phyloP scores from a whole-genome alignment of 1,140 invertebrate genomes.

The Dolichoris vasculosae region DNA sequence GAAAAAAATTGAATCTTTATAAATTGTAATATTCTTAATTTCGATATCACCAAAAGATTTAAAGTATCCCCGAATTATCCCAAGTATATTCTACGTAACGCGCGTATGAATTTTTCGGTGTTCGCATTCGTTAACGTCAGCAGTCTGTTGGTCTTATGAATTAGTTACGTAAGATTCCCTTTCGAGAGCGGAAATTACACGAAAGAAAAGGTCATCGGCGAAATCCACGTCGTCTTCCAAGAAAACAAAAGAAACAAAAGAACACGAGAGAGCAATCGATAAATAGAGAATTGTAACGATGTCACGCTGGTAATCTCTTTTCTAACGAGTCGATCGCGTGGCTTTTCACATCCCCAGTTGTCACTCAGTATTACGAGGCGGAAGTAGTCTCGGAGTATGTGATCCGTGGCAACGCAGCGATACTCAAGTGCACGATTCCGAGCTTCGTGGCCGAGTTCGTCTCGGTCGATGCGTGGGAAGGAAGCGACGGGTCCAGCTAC shows the following conservation, averaged over 20 bases:
- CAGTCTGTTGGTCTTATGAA: slow-evolving; percentile 43
- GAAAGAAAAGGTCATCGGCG: background rate
- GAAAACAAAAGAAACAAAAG: background rate
- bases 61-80: too few relatives aligned
- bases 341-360: slow-evolving; percentile 78
- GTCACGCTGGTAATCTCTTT: background rate
- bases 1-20: too few relatives aligned
- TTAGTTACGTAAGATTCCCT: background rate
- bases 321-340: slow-evolving; percentile 35
- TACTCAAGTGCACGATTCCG: slow-evolving; percentile 94
- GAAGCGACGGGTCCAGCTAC: slow-evolving; percentile 84
- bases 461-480: slow-evolving; percentile 90
- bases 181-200: background rate
- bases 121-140: background rate
- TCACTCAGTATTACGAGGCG: slow-evolving; percentile 92
- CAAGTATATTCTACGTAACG: background rate
- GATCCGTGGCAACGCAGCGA: slow-evolving; percentile 92
- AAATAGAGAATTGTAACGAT: background rate
- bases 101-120: background rate
- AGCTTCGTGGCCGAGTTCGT: slow-evolving; percentile 94
- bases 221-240: slow-evolving; percentile 40
- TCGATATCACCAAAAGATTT: too few relatives aligned
- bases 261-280: background rate
- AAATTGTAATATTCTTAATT: too few relatives aligned
- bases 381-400: slow-evolving; percentile 95